A percentile compares a stretch with the other conserved stretches of the same genome.
Conservation (phyloP, 1,140 invertebrate genomes). For the Teleopsis dalmanni region DNA sequence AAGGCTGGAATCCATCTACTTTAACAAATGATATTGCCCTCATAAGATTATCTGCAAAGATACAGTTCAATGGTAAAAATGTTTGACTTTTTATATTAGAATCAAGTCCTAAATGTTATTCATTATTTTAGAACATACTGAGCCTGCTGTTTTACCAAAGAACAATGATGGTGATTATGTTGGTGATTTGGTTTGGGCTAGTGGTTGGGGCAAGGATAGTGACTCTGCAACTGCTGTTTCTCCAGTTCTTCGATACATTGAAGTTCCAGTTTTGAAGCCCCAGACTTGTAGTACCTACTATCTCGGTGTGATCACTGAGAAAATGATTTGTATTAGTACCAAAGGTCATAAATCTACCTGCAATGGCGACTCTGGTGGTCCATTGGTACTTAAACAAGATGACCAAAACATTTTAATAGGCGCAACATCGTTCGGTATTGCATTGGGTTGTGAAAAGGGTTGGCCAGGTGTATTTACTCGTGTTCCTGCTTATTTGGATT, state of each 20-base stretch:
- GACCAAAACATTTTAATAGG: background rate
- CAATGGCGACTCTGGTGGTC: constrained; percentile 51
- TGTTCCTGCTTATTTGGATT: constrained; percentile 48
- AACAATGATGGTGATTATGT: too few species aligned
- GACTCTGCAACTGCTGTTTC: constrained; percentile 23
- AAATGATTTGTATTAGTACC: constrained; percentile 32
- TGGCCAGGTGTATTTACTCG: constrained; percentile 50
- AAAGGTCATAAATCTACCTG: constrained; percentile 28
- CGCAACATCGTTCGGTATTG: constrained; percentile 47
- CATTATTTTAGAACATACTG: background rate
- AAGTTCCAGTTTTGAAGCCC: constrained; percentile 21
- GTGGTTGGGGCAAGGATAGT: constrained; percentile 44
- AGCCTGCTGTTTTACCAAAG: constrained; percentile 10
- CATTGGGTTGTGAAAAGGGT: constrained; percentile 46
- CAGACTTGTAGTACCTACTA: constrained; percentile 19
- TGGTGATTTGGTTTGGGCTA: constrained; percentile 31
- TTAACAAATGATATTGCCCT: constrained; percentile 42
- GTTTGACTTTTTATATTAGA: background rate
- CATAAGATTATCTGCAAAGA: constrained; percentile 31
- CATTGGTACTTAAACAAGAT: constrained; percentile 30
- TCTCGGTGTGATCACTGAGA: constrained; percentile 15
- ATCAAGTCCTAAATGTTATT: background rate
- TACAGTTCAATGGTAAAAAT: constrained; percentile 27
- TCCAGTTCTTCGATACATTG: constrained; percentile 23
- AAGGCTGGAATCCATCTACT: constrained; percentile 16